phyloP scores from a whole-genome alignment of 37 sponge, comb jelly and placozoan genomes.

The Geodia barretti region DNA sequence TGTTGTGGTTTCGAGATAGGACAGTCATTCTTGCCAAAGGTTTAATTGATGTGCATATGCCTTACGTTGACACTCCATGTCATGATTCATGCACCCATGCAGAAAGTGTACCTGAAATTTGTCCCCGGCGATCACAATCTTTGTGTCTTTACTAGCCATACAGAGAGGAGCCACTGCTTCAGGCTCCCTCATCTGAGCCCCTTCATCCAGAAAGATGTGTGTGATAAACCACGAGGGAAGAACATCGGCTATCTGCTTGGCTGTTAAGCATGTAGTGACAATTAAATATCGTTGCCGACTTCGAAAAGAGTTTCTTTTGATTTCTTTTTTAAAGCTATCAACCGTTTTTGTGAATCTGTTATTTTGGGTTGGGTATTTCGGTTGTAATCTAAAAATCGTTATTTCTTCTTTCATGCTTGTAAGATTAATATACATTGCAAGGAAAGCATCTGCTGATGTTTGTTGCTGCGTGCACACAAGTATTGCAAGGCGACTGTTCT shows the following conservation, averaged over 20 bases:
- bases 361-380: background rate
- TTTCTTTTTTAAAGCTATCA: background rate
- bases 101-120: constrained; percentile 42
- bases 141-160: constrained; percentile 36
- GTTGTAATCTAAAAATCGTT: background rate
- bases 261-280: constrained; percentile 32
- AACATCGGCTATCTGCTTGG: background rate
- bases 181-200: constrained; percentile 64
- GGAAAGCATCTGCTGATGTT: constrained; percentile 46
- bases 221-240: constrained; percentile 52
- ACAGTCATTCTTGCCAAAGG: too few relatives aligned
- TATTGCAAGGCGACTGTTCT: background rate
- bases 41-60: too few relatives aligned
- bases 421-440: constrained; percentile 12
- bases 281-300: background rate
- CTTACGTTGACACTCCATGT: too few relatives aligned
- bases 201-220: constrained; percentile 72
- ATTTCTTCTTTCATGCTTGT: too few relatives aligned
- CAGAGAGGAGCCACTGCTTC: constrained; percentile 51
- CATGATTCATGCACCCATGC: too few relatives aligned
- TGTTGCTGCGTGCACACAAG: constrained; percentile 46
- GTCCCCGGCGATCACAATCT: constrained; percentile 71
- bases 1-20: too few relatives aligned
- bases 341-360: background rate
- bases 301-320: background rate